A percentile compares a stretch with the other conserved stretches of the same genome.
Conservation (phyloP, 1,140 invertebrate genomes). For the Drosophila orosa region DNA sequence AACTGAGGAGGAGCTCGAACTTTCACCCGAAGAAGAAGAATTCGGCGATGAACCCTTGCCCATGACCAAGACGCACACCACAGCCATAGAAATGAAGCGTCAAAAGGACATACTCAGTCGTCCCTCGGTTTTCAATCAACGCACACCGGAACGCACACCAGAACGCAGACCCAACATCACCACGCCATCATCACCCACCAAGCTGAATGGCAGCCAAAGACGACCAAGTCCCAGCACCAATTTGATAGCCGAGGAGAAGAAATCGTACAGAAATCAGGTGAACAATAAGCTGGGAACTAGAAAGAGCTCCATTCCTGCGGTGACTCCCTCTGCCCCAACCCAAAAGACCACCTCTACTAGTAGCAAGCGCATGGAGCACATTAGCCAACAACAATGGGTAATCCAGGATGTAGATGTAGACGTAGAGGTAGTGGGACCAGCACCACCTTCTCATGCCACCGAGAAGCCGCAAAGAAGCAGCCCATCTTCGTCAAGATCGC, state of each 20-base stretch:
- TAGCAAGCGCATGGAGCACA: conserved; percentile 51
- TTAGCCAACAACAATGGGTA: conserved; percentile 66
- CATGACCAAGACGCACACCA: conserved; percentile 71
- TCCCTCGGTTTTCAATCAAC: conserved; percentile 83
- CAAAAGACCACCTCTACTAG: conserved; percentile 15
- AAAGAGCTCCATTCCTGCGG: conserved; percentile 6
- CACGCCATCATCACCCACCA: conserved; percentile 11
- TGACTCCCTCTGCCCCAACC: not conserved
- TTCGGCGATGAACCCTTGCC: conserved; percentile 62
- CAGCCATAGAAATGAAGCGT: conserved; percentile 69
- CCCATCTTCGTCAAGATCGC: conserved; percentile 18
- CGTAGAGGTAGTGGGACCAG: conserved; percentile 49
- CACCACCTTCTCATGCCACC: conserved; percentile 16
- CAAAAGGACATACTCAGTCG: conserved; percentile 85
- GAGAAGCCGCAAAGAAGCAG: conserved; percentile 4
- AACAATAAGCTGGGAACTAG: conserved; percentile 20
- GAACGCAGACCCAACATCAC: too few species aligned
- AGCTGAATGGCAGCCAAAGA: conserved; percentile 20
- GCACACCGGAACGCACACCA: conserved; percentile 28
- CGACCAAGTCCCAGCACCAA: conserved; percentile 19
- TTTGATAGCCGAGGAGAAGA: conserved; percentile 61
- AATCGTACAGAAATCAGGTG: conserved; percentile 46
- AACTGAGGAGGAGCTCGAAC: conserved; percentile 17
- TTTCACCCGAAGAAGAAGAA: conserved; percentile 30
- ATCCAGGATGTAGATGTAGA: conserved; percentile 63